Evolutionary conservation across 2,113 vertebrate genomes (phyloP), one percentile per base, ranked within the genome.

Genomic region (Cyprichromis sp.): DNA sequence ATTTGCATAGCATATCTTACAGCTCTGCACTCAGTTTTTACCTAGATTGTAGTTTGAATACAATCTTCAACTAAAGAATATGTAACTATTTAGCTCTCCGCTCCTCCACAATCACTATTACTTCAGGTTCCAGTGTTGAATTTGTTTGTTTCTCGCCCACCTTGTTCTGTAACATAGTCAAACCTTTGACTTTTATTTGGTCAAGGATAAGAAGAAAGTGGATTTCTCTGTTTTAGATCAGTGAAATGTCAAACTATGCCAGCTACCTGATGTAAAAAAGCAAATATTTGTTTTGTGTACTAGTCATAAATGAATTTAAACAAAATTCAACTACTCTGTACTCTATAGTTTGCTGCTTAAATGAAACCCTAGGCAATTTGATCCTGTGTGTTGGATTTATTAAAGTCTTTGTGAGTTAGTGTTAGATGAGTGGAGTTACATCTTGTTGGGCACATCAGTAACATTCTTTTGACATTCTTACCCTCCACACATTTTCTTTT

Each of bases 331-430:
- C 71, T 78, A 50, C 26, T 78, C 45, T 31, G 1, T 31, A 31
- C 16, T 5, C 45, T 78, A 0, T 78, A 52, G 26, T 78, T n/a
- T 78, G 45, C 17, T 13, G 45, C 73, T 31, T 52, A n/a, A 78
- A 78, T 8, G 1, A 78, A 78, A 52, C 10, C 45, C 71, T 50
- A 50, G 42, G 42, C 9, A 78, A 8, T 45, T 29, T 76, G 1
- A 76, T 29, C 45, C 0, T 0, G 45, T n/a, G 16, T 0, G 1
- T 17, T 52, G 10, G 26, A 4, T 78, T 78, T 52, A 52, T 78
- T 34, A n/a, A 78, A 50, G 73, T 52, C 26, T 78, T 34, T 52
- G 14, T 38, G 54, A 81, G n/a, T 81, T 45, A 59, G 36, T 31
- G 55, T 42, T 31, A 29, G 55, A 82, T 45, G 9, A 61, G 21